Evolutionary conservation across 1,140 invertebrate genomes (phyloP).

Genomic region (Zophobas atratus): DNA sequence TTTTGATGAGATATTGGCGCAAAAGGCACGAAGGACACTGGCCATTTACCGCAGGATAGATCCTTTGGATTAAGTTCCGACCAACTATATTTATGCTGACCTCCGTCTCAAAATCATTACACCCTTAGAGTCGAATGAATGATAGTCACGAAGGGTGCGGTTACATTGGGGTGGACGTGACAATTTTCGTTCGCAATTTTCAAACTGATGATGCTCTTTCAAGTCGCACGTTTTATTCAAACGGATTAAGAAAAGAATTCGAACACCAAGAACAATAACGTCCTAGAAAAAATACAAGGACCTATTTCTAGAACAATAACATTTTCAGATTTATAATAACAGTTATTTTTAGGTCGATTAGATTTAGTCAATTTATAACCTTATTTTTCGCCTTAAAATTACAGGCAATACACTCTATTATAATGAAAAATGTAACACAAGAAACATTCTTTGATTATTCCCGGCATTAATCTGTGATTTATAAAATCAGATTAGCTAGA

Average conservation of each 20-base stretch:
- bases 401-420: too few species aligned
- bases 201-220: not conserved
- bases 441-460: too few species aligned
- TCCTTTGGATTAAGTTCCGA: slow-evolving; percentile 4
- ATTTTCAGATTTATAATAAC: too few species aligned
- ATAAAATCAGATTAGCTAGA: too few species aligned
- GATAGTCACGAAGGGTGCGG: slow-evolving; percentile 3
- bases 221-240: not conserved
- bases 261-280: not conserved
- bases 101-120: slow-evolving; percentile 16
- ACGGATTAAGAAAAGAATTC: not conserved
- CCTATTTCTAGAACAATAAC: not conserved
- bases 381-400: too few species aligned
- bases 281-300: not conserved
- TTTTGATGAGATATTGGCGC: slow-evolving; percentile 34
- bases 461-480: too few species aligned
- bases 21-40: slow-evolving; percentile 3
- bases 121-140: not conserved
- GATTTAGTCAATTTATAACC: too few species aligned
- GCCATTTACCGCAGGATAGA: slow-evolving; percentile 23
- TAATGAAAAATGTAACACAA: too few species aligned
- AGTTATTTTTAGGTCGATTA: too few species aligned
- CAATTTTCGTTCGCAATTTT: not conserved
- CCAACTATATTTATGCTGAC: slow-evolving; percentile 16
- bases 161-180: not conserved